A percentile compares a stretch with the other conserved stretches of the same genome.
Conservation (phyloP, 2,113 vertebrate genomes). For the Pipa parva region DNA sequence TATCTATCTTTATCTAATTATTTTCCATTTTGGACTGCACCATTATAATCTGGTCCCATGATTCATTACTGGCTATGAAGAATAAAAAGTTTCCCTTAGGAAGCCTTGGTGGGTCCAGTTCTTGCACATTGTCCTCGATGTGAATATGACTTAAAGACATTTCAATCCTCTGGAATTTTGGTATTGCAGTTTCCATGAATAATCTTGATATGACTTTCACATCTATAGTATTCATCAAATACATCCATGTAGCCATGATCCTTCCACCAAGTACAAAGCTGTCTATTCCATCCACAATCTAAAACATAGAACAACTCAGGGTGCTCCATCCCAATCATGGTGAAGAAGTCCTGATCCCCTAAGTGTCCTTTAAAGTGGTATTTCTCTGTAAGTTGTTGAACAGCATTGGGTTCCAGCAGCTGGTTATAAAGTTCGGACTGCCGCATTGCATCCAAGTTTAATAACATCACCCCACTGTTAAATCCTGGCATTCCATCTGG, state of each 20-base stretch:
- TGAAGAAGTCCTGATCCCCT: slow-evolving; percentile 97
- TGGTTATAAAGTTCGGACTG: slow-evolving; percentile 79
- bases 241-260: slow-evolving; percentile 88
- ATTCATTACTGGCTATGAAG: too few relatives aligned
- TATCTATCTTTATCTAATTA: too few relatives aligned
- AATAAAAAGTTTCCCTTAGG: too few relatives aligned
- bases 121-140: too few relatives aligned
- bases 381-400: slow-evolving; percentile 77
- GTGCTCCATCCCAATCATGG: slow-evolving; percentile 94
- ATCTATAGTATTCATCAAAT: slow-evolving; percentile 86
- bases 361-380: slow-evolving; percentile 92
- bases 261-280: slow-evolving; percentile 96
- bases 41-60: too few relatives aligned
- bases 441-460: slow-evolving; percentile 86
- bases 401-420: slow-evolving; percentile 71
- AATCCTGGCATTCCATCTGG: slow-evolving; percentile 87
- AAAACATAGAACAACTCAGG: slow-evolving; percentile 82
- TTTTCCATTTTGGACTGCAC: too few relatives aligned
- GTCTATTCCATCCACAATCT: slow-evolving; percentile 89
- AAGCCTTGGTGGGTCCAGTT: too few relatives aligned
- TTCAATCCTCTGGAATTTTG: slow-evolving; percentile 80
- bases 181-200: slow-evolving; percentile 97
- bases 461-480: slow-evolving; percentile 92
- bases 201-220: slow-evolving; percentile 77
- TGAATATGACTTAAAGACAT: too few relatives aligned